Percentiles rank a stretch among this genome's conserved stretches.
Evolutionary conservation across 2,797 vertebrate species (phyloP).

Genomic region (Anolis apletophallus): DNA sequence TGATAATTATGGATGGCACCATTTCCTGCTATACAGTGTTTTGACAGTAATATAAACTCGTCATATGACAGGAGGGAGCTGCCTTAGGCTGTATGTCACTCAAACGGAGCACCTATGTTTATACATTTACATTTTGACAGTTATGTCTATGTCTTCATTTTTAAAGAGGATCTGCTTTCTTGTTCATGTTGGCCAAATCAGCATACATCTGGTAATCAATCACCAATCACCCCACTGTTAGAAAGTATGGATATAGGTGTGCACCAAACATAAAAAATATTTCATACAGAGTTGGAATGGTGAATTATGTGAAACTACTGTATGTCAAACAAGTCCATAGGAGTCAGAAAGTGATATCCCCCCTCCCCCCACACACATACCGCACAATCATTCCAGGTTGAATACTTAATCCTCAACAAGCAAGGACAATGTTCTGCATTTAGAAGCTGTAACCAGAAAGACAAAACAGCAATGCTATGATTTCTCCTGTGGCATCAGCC

Average conservation of each 20-base stretch:
- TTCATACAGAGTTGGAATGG: not conserved
- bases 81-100: constrained; percentile 21
- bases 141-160: constrained; percentile 9
- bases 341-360: not conserved
- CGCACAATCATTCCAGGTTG: not conserved
- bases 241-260: not conserved
- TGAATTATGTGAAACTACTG: not conserved
- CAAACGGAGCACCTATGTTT: not conserved
- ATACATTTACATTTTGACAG: constrained; percentile 13
- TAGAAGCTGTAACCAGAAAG: constrained; percentile 2
- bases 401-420: constrained; percentile 15
- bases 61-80: not conserved
- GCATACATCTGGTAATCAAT: not conserved
- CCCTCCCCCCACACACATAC: not conserved
- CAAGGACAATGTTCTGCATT: not conserved
- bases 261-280: not conserved
- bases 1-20: constrained; percentile 6
- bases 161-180: constrained; percentile 6
- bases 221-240: not conserved
- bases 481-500: not conserved
- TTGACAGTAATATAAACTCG: constrained; percentile 22
- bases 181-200: constrained; percentile 5
- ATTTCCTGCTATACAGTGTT: not conserved
- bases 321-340: constrained; percentile 5
- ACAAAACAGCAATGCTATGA: not conserved